Base-by-base conservation (phyloP, 2,113 vertebrate genomes). In the Cebidichthys violaceus region DNA sequence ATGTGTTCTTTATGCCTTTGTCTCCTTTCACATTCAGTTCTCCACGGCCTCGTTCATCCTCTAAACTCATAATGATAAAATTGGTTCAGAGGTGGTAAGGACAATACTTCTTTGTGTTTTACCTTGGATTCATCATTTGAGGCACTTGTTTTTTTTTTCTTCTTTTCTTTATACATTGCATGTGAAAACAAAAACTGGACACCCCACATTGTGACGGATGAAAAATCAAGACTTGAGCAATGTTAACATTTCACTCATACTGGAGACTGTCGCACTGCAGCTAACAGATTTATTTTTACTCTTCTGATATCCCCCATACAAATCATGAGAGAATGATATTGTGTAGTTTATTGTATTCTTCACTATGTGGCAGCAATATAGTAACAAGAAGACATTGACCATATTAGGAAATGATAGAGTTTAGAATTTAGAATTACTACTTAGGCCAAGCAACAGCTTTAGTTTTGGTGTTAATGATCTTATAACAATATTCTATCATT, bases 81-180 rank as follows among this genome's bases (percentile, higher is more conserved):
- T 93, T 96, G 95, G 95, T 97, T 95, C 96, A 95, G 95, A 95
- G 96, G 94, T 97, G 95, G 96, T 97, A 96, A 97, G 96, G 94
- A 96, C 87, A 88, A 93, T 78, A 82, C 88, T 91, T 92, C 70
- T 93, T 86, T 93, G 82, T 91, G 86, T 89, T 89, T 89, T 89
- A 85, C 77, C 83, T 90, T 89, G 65, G 86, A 88, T 75, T 88
- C 83, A 78, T 89, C 60, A 3, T 81, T 85, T 86, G 68, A 87
- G 84, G 92, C 90, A 86, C 88, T 70, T 85, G 24, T 65, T 74
- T 77, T 75, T 84, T 72, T 85, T 73, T 77, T 77, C n/a, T 85
- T 74, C 79, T 54, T 69, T 84, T 22, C 89, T 86, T 27, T 83
- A 71, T 70, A 92, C 83, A 77, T 86, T 94, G 93, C 92, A 93